Base-by-base conservation (phyloP, 2,888 invertebrate species). In the Siphlonurus alternatus region DNA sequence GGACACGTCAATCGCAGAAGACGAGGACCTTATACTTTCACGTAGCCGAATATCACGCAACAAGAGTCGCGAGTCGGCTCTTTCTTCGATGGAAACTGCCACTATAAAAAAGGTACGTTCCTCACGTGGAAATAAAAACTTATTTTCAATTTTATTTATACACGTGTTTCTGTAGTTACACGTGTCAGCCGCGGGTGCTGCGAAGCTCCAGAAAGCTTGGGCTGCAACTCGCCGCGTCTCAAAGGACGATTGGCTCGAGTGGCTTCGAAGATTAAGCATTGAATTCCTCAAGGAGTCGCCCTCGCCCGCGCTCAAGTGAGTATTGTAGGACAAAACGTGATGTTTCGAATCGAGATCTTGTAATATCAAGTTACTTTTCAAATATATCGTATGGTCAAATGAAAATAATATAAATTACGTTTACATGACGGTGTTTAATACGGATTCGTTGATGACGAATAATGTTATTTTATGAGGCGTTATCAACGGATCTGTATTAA, bases 211-310 rank as follows among this genome's bases (percentile, higher is more conserved):
- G 73, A 82, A 89, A 70, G 91, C 93, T 0, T 93, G 95, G 91
- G 89, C 90, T n/a, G 91, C 93, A 0, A 89, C 89, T 25, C 82
- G 93, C 63, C 82, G 94, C 66, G 94, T 96, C 0, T 95, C 95
- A 0, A 95, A 95, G 74, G 98, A 99, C 71, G 99, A 99, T 76
- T 99, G 99, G 99, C 80, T 96, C 61, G 97, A 98, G 74, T 99
- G 98, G 99, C 76, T 98, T 62, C 81, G 93, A 59, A 83, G 93
- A 59, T 80, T 99, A 65, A 93, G 94, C 66, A 91, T 95, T 67
- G 96, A 95, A 63, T 79, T 99, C 25, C 80, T 99, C 7, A 94
- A 95, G 69, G 94, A 96, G 73, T 96, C 96, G 0, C 94, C 96
- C 1, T 95, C 95, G 38, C 94, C 96, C 3, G 95, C 97, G 0